Base-by-base conservation (phyloP, 2,888 invertebrate genomes). In the Hyposoter didymator region DNA sequence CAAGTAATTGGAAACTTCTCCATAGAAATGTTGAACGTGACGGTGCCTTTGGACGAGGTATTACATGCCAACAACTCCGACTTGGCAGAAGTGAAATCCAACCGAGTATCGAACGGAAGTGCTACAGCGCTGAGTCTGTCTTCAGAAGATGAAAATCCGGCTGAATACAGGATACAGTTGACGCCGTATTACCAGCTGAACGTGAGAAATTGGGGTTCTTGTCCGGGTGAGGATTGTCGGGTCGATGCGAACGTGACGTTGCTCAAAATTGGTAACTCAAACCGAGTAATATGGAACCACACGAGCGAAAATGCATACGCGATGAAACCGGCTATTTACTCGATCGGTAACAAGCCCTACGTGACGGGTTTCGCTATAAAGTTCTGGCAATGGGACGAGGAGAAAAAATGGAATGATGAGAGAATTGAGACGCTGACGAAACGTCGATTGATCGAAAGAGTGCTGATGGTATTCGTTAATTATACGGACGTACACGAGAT, bases 391-490 rank as follows among this genome's bases (percentile, higher is more conserved):
- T 97, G 97, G 97, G 95, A 95, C 87, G 95, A 94, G 92, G 74
- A 69, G 0, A 70, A 76, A n/a, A 75, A 88, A 62, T 45, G 52
- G 2, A 8, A 67, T 4, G 39, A 64, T n/a, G 79, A 86, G 2
- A 78, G 73, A 28, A 67, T 66, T 7, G 87, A 87, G 2, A 59
- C 87, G 55, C 67, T 88, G 6, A 73, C 73, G 14, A 89, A 91
- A 74, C 91, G 90, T 82, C 91, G 84, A 62, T 95, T 97, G 82
- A 96, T 96, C 0, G 97, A 97, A 92, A 95, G 96, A 45, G 96
- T 97, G 55, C 95, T 97, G n/a, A 94, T 97, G 73, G 96, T 97
- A n/a, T 95, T 97, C 19, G 97, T 97, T 92, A 97, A 97, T 92
- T 96, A 96, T 83, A 95, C 96, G 10, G 96, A 96, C 90, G 96